Conservation (phyloP, 2,888 invertebrate genomes). For the Cephus pygmeus region DNA sequence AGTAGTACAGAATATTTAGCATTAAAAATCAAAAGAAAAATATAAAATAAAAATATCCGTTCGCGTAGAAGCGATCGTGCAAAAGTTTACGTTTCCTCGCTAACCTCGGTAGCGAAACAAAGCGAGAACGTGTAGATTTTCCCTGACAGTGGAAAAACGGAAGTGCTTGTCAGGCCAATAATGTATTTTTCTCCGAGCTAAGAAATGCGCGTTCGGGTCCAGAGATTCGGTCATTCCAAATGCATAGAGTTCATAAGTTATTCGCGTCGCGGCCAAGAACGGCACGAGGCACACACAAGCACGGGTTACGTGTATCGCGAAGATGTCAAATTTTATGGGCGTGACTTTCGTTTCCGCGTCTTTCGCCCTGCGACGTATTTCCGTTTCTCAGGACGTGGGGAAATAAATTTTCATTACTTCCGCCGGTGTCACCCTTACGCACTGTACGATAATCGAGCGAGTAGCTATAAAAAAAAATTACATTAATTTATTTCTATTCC, state of each 20-base stretch:
- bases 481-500: too few relatives aligned
- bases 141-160: slow-evolving; percentile 6
- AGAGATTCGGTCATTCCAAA: slow-evolving; percentile 59
- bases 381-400: slow-evolving; percentile 20
- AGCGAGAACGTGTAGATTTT: too few relatives aligned
- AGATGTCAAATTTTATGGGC: background rate
- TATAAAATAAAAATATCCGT: too few relatives aligned
- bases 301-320: background rate
- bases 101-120: too few relatives aligned
- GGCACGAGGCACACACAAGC: background rate
- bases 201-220: slow-evolving; percentile 50
- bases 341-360: slow-evolving; percentile 8
- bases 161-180: slow-evolving; percentile 55
- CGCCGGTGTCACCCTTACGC: background rate
- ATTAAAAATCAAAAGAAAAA: too few relatives aligned
- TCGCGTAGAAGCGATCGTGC: too few relatives aligned
- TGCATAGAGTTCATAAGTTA: slow-evolving; percentile 62
- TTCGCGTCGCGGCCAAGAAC: slow-evolving; percentile 43
- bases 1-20: too few relatives aligned
- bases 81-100: too few relatives aligned
- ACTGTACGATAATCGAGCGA: too few relatives aligned
- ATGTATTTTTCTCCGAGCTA: slow-evolving; percentile 52
- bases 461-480: too few relatives aligned
- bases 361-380: slow-evolving; percentile 14
- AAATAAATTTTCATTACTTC: slow-evolving; percentile 15